Evolutionary conservation across 2,888 invertebrate genomes (phyloP), one percentile per base, ranked within the genome.

Genomic region (Encarsia formosa): DNA sequence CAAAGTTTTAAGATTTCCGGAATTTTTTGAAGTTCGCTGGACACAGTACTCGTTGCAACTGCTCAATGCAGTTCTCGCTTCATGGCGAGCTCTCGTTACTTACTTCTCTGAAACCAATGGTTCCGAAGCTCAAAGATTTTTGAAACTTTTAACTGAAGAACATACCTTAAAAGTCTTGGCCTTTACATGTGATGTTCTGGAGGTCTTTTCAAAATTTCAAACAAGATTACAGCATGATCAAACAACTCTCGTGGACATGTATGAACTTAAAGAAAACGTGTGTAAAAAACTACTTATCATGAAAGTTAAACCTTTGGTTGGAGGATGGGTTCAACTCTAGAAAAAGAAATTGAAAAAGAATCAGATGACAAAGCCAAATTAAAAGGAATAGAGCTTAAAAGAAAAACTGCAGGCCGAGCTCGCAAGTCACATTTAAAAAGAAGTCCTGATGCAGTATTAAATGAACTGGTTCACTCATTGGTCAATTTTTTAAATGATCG

Each of bases 341-440:
- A 26, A 2, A 11, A 43, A n/a, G 24, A 26, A 3, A 8, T 29
- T 1, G 18, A 26, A 31, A 29, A 26, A 23, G 2, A n/a, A 16
- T 16, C 24, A 2, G 18, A 29, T 13, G 31, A 2, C 2, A 29
- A 15, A 24, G 18, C 16, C 16, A 16, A 2, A 15, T 18, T 29
- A 9, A 23, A 26, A 26, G 5, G 6, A 6, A 37, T 37, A 6
- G 9, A 8, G n/a, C n/a, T 15, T 16, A 8, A 37, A 8, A n/a
- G 15, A 8, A n/a, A 15, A 15, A 8, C 6, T 37, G 15, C 9
- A 15, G 11, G 37, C 37, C 6, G 37, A 16, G n/a, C 6, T 29
- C 29, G n/a, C n/a, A 37, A 37, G 9, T 16, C 4, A 11, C 18
- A 43, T 43, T n/a, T 29, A 15, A 43, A 43, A 29, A 43, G 42